Percentiles rank a stretch among this genome's conserved stretches.
phyloP scores from a whole-genome alignment of 2,797 vertebrate genomes.

The Eleutherodactylus coqui region DNA sequence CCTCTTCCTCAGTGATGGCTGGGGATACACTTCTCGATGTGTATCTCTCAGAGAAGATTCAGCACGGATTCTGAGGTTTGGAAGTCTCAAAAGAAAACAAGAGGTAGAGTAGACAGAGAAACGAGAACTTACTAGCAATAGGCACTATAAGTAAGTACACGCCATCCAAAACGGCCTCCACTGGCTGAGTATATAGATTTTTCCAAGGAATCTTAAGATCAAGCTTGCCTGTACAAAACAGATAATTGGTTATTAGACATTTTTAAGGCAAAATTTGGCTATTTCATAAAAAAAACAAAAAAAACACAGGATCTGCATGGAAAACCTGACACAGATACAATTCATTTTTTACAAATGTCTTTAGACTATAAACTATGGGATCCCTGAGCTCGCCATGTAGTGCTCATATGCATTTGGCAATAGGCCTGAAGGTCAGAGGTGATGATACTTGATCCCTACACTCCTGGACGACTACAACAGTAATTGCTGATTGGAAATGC shows the following conservation, averaged over 20 bases:
- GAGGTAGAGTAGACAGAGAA: background rate
- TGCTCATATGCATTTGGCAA: too few species aligned
- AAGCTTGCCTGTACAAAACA: constrained; percentile 80
- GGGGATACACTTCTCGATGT: too few species aligned
- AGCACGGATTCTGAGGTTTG: background rate
- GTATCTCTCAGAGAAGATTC: too few species aligned
- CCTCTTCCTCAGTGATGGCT: too few species aligned
- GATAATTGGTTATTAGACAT: background rate
- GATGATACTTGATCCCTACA: too few species aligned
- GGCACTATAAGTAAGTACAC: constrained; percentile 96
- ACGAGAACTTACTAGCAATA: constrained; percentile 89
- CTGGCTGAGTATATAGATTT: constrained; percentile 94
- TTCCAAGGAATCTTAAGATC: constrained; percentile 96
- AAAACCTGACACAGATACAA: too few species aligned
- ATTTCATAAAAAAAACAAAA: background rate
- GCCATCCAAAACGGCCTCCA: constrained; percentile 93
- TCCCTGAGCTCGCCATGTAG: too few species aligned
- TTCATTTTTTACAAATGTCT: too few species aligned
- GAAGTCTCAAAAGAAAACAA: background rate
- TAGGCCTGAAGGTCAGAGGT: too few species aligned
- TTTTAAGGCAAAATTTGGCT: background rate
- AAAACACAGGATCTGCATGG: background rate
- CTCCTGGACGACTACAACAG: too few species aligned
- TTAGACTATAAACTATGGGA: too few species aligned
- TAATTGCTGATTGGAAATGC: too few species aligned